Percentiles rank a stretch among this genome's conserved stretches.
Conservation (phyloP, 2,113 vertebrate species). For the Sula dactylatra region DNA sequence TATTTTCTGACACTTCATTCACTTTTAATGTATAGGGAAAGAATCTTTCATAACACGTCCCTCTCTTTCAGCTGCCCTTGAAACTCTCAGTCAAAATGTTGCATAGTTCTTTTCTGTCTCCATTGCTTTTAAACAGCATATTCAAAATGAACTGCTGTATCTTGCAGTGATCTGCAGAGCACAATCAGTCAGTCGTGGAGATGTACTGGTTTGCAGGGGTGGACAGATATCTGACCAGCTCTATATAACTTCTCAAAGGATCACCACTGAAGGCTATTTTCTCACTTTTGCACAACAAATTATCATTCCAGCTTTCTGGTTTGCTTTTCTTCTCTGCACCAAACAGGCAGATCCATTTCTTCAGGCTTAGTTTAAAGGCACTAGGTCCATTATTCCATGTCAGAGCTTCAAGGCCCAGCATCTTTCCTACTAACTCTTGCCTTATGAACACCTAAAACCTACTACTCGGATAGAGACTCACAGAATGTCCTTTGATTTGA, state of each 20-base stretch:
- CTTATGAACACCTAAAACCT: neutral
- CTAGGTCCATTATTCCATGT: neutral
- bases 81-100: neutral
- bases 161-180: neutral
- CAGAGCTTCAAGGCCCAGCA: neutral
- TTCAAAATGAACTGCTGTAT: neutral
- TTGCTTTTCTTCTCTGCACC: neutral
- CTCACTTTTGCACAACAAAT: neutral
- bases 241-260: neutral
- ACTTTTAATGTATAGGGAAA: neutral
- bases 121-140: neutral
- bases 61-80: neutral
- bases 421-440: neutral
- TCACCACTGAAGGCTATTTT: neutral
- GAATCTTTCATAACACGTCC: neutral
- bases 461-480: neutral
- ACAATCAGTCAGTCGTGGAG: neutral
- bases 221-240: neutral
- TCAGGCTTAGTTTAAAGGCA: neutral
- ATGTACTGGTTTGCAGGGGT: neutral
- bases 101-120: neutral
- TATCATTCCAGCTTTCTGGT: neutral
- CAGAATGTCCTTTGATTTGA: neutral
- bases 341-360: neutral
- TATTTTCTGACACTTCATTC: neutral